Base-by-base conservation (phyloP, 2,888 invertebrate species). In the Clivina fossor region DNA sequence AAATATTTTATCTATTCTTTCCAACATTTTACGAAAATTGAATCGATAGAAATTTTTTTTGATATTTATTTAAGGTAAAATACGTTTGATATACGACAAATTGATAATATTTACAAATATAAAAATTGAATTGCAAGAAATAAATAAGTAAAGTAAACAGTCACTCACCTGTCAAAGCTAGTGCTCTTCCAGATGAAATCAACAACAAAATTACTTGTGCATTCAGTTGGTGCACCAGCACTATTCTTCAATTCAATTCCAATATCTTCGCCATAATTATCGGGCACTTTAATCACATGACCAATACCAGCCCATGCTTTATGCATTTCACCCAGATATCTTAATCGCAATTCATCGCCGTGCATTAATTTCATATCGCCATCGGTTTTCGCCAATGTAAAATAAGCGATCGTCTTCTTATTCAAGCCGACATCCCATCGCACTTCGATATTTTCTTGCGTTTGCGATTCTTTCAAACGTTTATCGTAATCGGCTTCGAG, bases 131-230 rank as follows among this genome's bases (percentile, higher is more conserved):
- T n/a, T n/a, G n/a, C n/a, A n/a, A n/a, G n/a, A n/a, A 8, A 26
- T 26, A 26, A 26, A 26, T 26, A 26, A 26, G 8, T 7, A 26
- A 26, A 26, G 8, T 26, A 26, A 26, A 26, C 5, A 5, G 8
- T 26, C 16, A 65, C 71, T 63, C 65, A 89, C 90, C 91, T 85
- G 74, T 97, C 97, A 74, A 98, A 98, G 19, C 94, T 94, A 1
- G 97, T 98, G 62, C 96, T 94, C 74, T 98, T 98, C 98, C 97
- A 98, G 46, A 98, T 97, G 73, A 97, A 99, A 74, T 99, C 98
- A 3, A 98, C 94, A 0, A 94, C 93, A 75, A 97, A 99, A 75
- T 94, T 95, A 63, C 92, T 91, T 43, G 90, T 90, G 73, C 93
- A 93, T 64, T 97, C 96, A 0, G 89, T 86, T 0, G 98, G 98